A percentile compares a stretch with the other conserved stretches of the same genome.
Evolutionary conservation across 2,113 vertebrate species (phyloP).

Genomic region (Ochotona princeps): DNA sequence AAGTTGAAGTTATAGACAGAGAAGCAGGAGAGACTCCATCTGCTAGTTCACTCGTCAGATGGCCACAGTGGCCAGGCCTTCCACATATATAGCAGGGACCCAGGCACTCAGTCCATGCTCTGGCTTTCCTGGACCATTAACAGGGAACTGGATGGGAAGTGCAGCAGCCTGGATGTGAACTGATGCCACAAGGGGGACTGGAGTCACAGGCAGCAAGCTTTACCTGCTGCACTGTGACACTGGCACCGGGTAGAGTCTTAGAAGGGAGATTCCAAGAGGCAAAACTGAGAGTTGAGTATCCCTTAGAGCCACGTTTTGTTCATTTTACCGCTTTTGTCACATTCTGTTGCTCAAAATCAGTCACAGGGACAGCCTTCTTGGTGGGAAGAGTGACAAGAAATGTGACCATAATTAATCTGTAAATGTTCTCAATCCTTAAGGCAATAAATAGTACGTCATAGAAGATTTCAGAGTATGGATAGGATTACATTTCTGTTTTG

Average conservation of each 20-base stretch:
- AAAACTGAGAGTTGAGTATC: not conserved
- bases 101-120: too few species aligned
- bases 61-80: too few species aligned
- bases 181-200: too few species aligned
- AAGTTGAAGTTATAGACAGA: too few species aligned
- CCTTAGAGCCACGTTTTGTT: not conserved
- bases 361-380: not conserved
- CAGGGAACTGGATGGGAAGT: too few species aligned
- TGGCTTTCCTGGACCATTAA: too few species aligned
- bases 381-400: not conserved
- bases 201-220: too few species aligned
- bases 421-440: not conserved
- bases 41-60: too few species aligned
- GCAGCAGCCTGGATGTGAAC: too few species aligned
- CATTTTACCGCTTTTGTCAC: not conserved
- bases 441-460: not conserved
- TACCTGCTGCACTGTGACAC: too few species aligned
- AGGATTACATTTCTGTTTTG: not conserved
- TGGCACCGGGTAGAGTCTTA: not conserved
- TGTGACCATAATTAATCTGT: not conserved
- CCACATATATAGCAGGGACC: too few species aligned
- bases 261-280: not conserved
- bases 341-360: not conserved
- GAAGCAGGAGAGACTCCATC: too few species aligned
- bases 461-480: not conserved